Evolutionary conservation across 2,888 invertebrate species (phyloP), one percentile per base, ranked within the genome.

Genomic region (Salpingus planirostris): DNA sequence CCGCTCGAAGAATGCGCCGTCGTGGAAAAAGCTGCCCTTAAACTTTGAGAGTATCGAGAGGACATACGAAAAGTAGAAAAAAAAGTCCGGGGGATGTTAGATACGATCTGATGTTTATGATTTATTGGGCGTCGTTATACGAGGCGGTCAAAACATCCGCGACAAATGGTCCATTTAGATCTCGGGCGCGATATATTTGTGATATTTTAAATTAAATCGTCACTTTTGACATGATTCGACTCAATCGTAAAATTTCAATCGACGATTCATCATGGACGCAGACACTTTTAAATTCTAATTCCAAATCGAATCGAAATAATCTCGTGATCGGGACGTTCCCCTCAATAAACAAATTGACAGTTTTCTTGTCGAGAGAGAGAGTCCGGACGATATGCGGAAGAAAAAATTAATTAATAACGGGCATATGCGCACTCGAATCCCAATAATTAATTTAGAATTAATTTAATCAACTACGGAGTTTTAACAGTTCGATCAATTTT

Each of bases 131-230:
- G 31, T 26, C 24, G 29, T 42, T 44, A 42, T 42, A 40, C 40
- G 38, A 34, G 33, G 31, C 40, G 34, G 44, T 44, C 44, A 44
- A 44, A 44, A 44, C 44, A 44, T 31, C 33, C 29, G 40, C 40
- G 44, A 44, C 44, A 44, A 42, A 44, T 44, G 32, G 42, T 28
- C 41, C 36, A 44, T 44, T 46, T 44, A 46, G 46, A 46, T 46
- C 27, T 33, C 28, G 24, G 23, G 18, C 24, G 15, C 33, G 41
- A 43, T 39, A 42, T 39, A 38, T 37, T 36, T 36, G 38, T 38
- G 38, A 44, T 46, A 44, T 42, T 44, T 44, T 37, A 41, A 44
- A 46, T 44, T 40, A 42, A 44, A 44, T 46, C 46, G 42, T 44
- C 46, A 46, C 34, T 46, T 40, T 42, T 44, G 46, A 46, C 45